A percentile compares a stretch with the other conserved stretches of the same genome.
These are phyloP conservation scores for Toxostoma redivivum DNA, from an alignment of 2,113 vertebrate genomes.

Conservation along the genomic window DNA sequence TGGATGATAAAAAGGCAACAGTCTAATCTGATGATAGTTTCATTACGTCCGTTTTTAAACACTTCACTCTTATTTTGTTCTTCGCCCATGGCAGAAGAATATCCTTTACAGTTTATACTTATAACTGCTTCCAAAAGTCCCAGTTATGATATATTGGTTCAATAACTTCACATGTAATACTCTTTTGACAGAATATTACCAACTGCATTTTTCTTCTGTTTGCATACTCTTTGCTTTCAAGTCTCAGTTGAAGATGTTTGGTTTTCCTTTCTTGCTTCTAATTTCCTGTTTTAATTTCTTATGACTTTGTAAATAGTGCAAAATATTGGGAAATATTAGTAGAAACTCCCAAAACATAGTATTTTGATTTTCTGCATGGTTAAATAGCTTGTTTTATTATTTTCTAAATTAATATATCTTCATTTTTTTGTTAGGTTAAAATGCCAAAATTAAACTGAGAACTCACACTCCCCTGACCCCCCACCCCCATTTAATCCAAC, in stretches of 20 bases:
- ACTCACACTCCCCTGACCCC: fast-evolving
- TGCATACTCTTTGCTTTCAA: not conserved
- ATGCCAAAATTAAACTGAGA: not conserved
- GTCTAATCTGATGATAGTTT: not conserved
- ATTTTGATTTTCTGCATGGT: not conserved
- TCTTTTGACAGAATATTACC: not conserved
- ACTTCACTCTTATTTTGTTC: not conserved
- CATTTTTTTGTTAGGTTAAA: not conserved
- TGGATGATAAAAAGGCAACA: not conserved
- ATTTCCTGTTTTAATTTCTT: not conserved
- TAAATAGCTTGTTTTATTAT: not conserved
- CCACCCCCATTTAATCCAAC: not conserved
- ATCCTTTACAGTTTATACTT: not conserved
- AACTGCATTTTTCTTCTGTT: not conserved
- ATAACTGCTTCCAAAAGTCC: not conserved
- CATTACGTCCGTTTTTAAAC: not conserved
- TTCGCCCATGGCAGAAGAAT: not conserved
- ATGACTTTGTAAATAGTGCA: not conserved
- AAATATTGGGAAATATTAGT: not conserved
- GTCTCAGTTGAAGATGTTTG: not conserved
- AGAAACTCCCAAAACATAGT: not conserved
- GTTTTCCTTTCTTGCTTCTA: not conserved
- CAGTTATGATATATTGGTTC: not conserved
- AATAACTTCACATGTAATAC: not conserved
- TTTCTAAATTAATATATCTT: not conserved